A percentile compares a stretch with the other conserved stretches of the same genome.
Evolutionary conservation across 2,113 vertebrate genomes (phyloP).

Genomic region (Halcyon senegalensis): DNA sequence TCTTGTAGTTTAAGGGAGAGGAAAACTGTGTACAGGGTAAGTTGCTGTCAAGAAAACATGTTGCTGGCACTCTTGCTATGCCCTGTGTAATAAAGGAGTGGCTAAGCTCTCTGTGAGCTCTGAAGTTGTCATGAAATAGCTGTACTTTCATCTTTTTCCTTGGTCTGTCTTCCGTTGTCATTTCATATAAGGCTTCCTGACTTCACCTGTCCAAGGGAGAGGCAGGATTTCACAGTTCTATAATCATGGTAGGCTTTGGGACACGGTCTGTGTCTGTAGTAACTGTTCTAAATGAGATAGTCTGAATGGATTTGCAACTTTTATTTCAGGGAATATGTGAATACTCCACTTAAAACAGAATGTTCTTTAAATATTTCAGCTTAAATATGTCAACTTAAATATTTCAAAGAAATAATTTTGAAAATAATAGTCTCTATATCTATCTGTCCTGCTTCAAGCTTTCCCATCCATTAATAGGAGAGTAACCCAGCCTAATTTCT

Average conservation of each 20-base stretch:
- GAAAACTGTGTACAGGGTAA: background rate
- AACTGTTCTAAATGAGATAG: background rate
- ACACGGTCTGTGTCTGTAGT: background rate
- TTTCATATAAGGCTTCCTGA: background rate
- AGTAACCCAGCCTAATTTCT: background rate
- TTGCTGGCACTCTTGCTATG: background rate
- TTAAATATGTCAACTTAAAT: background rate
- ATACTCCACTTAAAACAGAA: background rate
- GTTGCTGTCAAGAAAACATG: background rate
- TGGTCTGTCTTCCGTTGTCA: background rate
- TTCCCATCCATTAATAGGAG: background rate
- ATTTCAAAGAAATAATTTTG: background rate
- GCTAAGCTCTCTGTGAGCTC: background rate
- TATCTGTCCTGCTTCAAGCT: background rate
- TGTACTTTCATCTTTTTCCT: background rate
- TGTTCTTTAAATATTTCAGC: background rate
- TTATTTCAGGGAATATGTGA: background rate
- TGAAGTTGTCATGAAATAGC: background rate
- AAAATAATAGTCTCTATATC: background rate
- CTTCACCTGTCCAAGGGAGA: background rate
- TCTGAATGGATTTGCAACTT: background rate
- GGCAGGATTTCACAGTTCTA: background rate
- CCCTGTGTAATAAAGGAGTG: background rate
- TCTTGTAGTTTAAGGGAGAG: background rate
- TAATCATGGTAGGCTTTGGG: background rate